Evolutionary conservation across 2,888 invertebrate species (phyloP).

Genomic region (Cenopis cana): DNA sequence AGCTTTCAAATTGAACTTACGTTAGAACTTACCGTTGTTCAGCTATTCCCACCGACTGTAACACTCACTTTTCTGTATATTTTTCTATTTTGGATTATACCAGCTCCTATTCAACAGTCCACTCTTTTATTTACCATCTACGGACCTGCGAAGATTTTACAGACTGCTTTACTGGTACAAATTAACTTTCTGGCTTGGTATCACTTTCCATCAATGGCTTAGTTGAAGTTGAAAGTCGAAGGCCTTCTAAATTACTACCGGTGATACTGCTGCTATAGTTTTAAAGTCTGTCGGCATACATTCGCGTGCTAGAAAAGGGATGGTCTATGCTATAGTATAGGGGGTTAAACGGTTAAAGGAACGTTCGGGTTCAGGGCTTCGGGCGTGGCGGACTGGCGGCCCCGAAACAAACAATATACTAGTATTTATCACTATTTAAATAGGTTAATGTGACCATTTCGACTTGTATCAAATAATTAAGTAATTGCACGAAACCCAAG

Average conservation of each 20-base stretch:
- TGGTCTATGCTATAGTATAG: constrained; percentile 61
- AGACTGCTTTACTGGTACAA: constrained; percentile 54
- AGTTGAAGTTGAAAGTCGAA: constrained; percentile 54
- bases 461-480: not conserved
- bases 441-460: constrained; percentile 61
- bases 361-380: constrained; percentile 58
- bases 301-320: constrained; percentile 69
- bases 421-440: constrained; percentile 56
- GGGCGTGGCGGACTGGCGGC: constrained; percentile 52
- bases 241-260: constrained; percentile 45
- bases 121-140: too few species aligned
- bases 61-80: too few species aligned
- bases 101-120: too few species aligned
- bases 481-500: not conserved
- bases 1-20: too few species aligned
- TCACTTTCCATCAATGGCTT: constrained; percentile 66
- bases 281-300: constrained; percentile 46
- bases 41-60: too few species aligned
- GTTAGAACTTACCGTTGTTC: too few species aligned
- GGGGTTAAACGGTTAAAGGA: constrained; percentile 52
- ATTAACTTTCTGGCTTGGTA: constrained; percentile 59
- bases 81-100: too few species aligned
- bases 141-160: too few species aligned
- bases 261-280: constrained; percentile 25
- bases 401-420: constrained; percentile 54